phyloP scores from a whole-genome alignment of 1,140 invertebrate genomes.

The Copidosoma floridanum region DNA sequence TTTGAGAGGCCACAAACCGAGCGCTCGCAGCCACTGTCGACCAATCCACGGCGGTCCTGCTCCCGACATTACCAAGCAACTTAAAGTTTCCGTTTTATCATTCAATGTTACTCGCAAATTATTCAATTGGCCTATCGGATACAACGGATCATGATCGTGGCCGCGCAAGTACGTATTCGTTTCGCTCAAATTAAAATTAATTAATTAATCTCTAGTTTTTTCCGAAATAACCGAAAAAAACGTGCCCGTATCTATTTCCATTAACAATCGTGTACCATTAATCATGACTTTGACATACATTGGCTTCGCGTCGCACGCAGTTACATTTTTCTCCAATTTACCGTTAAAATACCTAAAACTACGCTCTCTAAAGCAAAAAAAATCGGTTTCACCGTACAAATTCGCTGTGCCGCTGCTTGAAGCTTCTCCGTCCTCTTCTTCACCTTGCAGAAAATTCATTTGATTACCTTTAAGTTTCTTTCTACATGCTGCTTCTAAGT shows the following conservation, averaged over 20 bases:
- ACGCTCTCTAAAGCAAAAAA: neutral
- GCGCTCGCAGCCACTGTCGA: conserved; percentile 4
- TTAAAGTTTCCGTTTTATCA: neutral
- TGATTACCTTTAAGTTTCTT: neutral
- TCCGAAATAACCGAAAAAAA: conserved; percentile 6
- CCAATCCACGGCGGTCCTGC: neutral
- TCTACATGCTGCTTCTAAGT: conserved; percentile 1
- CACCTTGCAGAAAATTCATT: too few relatives aligned
- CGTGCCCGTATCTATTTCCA: conserved; percentile 16
- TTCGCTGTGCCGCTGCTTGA: neutral
- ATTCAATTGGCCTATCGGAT: conserved; percentile 2
- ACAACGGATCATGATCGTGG: neutral
- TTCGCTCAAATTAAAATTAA: neutral
- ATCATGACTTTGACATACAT: conserved; percentile 6
- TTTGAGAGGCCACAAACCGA: conserved; percentile 6
- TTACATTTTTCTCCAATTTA: too few relatives aligned
- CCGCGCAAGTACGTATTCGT: neutral
- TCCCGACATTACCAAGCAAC: conserved; percentile 3
- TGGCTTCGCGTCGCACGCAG: neutral
- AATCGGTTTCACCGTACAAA: neutral
- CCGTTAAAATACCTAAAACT: neutral
- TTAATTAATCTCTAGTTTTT: neutral
- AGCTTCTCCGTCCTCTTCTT: neutral
- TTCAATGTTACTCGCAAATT: conserved; percentile 2
- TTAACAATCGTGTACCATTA: neutral